These are phyloP conservation scores for Diorhabda carinulata DNA, from an alignment of 1,140 invertebrate species.

Conservation along the genomic window DNA sequence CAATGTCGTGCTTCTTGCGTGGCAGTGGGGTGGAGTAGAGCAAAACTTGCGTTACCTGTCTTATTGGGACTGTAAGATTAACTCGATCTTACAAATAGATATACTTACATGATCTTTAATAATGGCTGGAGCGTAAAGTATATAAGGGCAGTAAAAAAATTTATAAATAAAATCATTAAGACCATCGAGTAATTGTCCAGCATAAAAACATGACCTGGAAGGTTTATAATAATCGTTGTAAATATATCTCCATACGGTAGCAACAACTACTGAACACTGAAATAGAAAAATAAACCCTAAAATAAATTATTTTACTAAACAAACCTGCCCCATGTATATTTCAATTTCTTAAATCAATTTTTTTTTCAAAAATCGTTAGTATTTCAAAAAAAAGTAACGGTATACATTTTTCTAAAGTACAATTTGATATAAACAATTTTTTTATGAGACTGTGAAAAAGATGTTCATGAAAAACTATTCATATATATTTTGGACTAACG, in stretches of 20 bases:
- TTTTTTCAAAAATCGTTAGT: background rate
- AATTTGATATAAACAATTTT: too few relatives aligned
- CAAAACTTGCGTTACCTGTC: too few relatives aligned
- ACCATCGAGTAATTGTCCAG: constrained; percentile 34
- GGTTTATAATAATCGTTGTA: constrained; percentile 35
- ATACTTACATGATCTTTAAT: constrained; percentile 35
- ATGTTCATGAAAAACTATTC: too few relatives aligned
- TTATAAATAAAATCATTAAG: constrained; percentile 31
- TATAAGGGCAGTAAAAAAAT: constrained; percentile 32
- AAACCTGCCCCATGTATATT: too few relatives aligned
- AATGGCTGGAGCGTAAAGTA: constrained; percentile 35
- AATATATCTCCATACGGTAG: constrained; percentile 40
- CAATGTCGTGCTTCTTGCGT: too few relatives aligned
- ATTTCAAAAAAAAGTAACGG: background rate
- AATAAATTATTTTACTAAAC: background rate
- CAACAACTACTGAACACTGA: constrained; percentile 32
- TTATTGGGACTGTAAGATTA: too few relatives aligned
- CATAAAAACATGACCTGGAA: constrained; percentile 36
- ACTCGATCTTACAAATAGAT: too few relatives aligned
- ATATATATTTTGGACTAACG: too few relatives aligned
- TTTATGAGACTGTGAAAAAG: too few relatives aligned
- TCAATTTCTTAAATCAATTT: too few relatives aligned
- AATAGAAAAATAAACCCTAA: constrained; percentile 9
- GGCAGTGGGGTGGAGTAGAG: too few relatives aligned
- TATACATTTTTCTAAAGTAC: too few relatives aligned